These are phyloP conservation scores for Elymnias hypermnestra DNA, from an alignment of 1,140 invertebrate species.

Conservation along the genomic window DNA sequence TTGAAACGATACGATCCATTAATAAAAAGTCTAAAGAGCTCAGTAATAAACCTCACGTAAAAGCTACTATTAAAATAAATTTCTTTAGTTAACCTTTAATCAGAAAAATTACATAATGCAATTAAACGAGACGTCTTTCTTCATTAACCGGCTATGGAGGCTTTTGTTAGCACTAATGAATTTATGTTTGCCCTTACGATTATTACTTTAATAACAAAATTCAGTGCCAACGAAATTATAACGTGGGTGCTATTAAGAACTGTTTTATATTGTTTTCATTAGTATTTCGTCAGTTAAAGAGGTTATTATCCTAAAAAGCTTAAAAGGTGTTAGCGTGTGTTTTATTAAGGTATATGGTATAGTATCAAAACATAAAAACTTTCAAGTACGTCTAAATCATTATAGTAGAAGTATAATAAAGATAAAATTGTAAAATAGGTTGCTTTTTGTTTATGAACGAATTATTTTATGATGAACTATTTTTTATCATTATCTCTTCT, in stretches of 20 bases:
- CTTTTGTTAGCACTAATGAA: conserved; percentile 52
- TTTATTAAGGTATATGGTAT: no score
- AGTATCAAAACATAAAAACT: no score
- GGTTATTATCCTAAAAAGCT: not conserved
- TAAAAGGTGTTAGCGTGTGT: no score
- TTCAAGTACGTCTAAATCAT: no score
- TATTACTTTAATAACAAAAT: conserved; percentile 1
- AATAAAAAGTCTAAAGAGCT: no score
- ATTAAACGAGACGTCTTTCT: conserved; percentile 68
- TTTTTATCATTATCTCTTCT: no score
- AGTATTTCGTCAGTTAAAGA: not conserved
- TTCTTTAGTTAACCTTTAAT: conserved; percentile 52
- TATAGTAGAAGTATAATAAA: no score
- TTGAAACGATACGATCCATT: no score
- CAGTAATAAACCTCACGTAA: no score
- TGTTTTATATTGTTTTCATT: not conserved
- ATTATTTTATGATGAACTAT: no score
- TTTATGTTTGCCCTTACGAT: conserved; percentile 40
- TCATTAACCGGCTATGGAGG: conserved; percentile 50
- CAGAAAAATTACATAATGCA: conserved; percentile 68
- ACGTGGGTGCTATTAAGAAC: not conserved
- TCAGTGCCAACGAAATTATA: not conserved
- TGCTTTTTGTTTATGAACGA: no score
- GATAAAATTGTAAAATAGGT: no score
- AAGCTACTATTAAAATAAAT: conserved; percentile 63